Percentiles rank a stretch among this genome's conserved stretches.
These are phyloP conservation scores for Ranitomeya imitator DNA, from an alignment of 2,113 vertebrate species.

Conservation along the genomic window DNA sequence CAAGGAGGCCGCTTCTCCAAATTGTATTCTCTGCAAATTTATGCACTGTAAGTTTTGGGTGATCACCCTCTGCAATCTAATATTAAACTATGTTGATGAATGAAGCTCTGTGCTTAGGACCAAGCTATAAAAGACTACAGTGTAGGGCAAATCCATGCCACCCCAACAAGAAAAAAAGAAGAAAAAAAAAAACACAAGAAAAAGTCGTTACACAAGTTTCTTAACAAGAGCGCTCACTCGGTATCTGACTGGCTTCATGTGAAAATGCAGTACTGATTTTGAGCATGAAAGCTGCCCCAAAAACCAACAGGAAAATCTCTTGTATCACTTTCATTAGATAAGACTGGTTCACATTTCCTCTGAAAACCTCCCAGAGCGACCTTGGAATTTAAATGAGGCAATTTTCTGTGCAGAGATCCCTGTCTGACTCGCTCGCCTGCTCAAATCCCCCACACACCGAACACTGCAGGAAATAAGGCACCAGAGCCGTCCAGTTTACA, in stretches of 20 bases:
- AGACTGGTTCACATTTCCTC: slow-evolving; percentile 28
- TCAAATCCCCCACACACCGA: background rate
- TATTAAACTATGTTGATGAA: too few relatives aligned
- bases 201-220: background rate
- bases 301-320: background rate
- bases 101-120: too few relatives aligned
- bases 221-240: background rate
- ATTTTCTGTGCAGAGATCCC: slow-evolving; percentile 12
- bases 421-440: background rate
- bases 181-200: too few relatives aligned
- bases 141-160: background rate
- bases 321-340: background rate
- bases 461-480: background rate
- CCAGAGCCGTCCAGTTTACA: background rate
- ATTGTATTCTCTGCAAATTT: too few relatives aligned
- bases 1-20: too few relatives aligned
- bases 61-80: too few relatives aligned
- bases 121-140: too few relatives aligned
- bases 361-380: background rate
- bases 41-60: too few relatives aligned
- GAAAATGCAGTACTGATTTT: background rate
- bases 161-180: background rate
- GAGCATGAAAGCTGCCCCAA: background rate
- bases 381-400: slow-evolving; percentile 48
- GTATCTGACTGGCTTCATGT: background rate